Conservation (phyloP, 2,113 vertebrate species). For the Sminthopsis crassicaudata region DNA sequence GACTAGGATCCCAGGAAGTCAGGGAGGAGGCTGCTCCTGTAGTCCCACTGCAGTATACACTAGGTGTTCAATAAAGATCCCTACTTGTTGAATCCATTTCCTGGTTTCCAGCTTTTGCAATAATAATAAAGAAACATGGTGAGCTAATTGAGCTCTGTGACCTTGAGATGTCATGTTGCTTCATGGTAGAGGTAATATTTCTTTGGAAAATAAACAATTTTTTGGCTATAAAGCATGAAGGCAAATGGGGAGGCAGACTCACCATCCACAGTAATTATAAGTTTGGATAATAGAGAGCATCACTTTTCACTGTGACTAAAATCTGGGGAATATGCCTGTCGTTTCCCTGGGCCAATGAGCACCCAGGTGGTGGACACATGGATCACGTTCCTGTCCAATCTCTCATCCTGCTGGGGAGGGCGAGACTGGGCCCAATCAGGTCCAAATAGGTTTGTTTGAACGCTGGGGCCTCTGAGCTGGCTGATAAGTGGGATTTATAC, state of each 20-base stretch:
- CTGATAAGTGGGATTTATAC: slow-evolving; percentile 86
- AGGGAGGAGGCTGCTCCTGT: no score
- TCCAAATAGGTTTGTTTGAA: slow-evolving; percentile 81
- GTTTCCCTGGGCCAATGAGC: fast-evolving
- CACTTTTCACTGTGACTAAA: neutral
- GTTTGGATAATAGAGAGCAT: no score
- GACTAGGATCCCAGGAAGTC: no score
- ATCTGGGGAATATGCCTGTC: neutral
- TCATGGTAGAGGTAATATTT: neutral
- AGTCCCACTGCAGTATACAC: neutral
- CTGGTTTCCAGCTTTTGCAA: no score
- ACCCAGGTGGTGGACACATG: neutral
- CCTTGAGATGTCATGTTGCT: neutral
- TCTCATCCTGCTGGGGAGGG: slow-evolving; percentile 42
- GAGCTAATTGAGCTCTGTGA: no score
- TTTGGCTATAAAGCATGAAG: neutral
- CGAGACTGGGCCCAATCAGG: slow-evolving; percentile 66
- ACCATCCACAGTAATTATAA: fast-evolving
- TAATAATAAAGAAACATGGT: neutral
- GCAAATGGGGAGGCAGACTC: fast-evolving
- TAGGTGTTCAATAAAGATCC: neutral
- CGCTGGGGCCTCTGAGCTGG: slow-evolving; percentile 81
- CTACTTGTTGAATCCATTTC: neutral
- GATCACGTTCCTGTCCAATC: slow-evolving; percentile 24
- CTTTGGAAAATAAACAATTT: neutral